Conservation (phyloP, 2,113 vertebrate genomes). For the Gobiocypris rarus region DNA sequence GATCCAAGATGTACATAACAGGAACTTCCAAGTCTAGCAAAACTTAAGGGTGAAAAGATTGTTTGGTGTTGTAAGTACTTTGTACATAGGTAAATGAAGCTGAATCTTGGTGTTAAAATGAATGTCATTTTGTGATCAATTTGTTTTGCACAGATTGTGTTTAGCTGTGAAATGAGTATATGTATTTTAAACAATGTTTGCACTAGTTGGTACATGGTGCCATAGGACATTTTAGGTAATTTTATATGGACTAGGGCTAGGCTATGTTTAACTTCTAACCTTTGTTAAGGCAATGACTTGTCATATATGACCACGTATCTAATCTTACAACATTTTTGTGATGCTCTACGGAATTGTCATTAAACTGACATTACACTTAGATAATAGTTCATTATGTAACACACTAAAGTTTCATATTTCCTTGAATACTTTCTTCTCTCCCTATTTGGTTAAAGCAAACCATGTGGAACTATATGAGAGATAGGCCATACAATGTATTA, state of each 20-base stretch:
- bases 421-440: not conserved
- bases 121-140: not conserved
- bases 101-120: not conserved
- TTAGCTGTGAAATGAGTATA: not conserved
- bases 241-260: not conserved
- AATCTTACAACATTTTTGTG: not conserved
- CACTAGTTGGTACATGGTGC: not conserved
- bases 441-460: not conserved
- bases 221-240: not conserved
- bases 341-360: not conserved
- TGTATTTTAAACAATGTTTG: conserved; percentile 16
- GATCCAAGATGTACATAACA: conserved; percentile 1
- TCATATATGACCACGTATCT: not conserved
- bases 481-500: too few species aligned
- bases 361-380: not conserved
- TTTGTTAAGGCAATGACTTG: not conserved
- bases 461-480: not conserved
- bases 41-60: not conserved
- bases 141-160: not conserved
- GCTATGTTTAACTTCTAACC: not conserved
- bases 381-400: not conserved
- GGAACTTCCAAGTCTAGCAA: not conserved
- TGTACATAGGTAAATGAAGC: not conserved
- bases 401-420: not conserved
- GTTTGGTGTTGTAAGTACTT: not conserved